These are phyloP conservation scores for Rhynchonycteris naso DNA, from an alignment of 2,797 vertebrate species.

Conservation along the genomic window DNA sequence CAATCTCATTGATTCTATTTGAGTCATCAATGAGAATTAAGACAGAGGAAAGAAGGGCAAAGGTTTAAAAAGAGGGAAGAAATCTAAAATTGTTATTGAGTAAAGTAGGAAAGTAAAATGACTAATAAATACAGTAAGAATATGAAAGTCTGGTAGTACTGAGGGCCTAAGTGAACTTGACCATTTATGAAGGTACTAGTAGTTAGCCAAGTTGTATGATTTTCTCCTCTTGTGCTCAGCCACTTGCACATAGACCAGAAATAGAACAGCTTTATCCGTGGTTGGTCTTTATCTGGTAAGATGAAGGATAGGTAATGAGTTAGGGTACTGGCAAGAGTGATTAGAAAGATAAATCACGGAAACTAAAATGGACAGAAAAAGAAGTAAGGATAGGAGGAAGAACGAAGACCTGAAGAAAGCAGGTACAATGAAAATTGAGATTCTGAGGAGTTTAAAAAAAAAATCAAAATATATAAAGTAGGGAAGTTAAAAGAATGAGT, in stretches of 20 bases:
- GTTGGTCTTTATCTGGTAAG: not conserved
- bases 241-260: not conserved
- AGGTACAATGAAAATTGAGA: not conserved
- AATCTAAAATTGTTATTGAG: not conserved
- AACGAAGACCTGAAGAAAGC: not conserved
- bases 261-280: not conserved
- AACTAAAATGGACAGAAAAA: not conserved
- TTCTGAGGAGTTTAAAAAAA: not conserved
- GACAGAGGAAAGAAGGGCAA: not conserved
- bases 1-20: not conserved
- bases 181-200: not conserved
- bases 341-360: not conserved
- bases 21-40: not conserved
- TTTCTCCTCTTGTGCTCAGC: not conserved
- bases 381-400: not conserved
- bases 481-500: not conserved
- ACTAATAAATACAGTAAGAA: not conserved
- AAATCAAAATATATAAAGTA: not conserved
- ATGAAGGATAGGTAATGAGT: not conserved
- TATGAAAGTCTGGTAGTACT: not conserved
- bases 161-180: not conserved
- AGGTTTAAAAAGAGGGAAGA: not conserved
- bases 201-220: not conserved
- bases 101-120: not conserved
- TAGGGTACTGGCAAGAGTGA: not conserved